These are phyloP conservation scores for Labeo catla DNA, from an alignment of 2,113 vertebrate genomes.

Conservation along the genomic window DNA sequence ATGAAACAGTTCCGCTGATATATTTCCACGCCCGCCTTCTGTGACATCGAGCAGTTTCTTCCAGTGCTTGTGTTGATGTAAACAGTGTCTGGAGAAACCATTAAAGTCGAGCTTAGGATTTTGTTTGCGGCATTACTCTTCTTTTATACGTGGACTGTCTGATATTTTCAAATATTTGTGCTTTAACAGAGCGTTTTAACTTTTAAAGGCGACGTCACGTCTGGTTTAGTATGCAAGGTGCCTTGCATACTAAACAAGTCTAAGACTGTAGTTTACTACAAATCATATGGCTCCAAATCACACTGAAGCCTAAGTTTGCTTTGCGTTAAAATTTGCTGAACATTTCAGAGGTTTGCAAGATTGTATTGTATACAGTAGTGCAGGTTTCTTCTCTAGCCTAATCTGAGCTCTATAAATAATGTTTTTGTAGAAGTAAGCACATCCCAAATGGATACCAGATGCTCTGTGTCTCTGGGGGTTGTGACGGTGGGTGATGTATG, in stretches of 20 bases:
- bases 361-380: not conserved
- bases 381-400: not conserved
- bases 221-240: too few species aligned
- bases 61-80: not conserved
- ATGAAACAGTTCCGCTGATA: not conserved
- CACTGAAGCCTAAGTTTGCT: not conserved
- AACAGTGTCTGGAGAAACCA: slow-evolving; percentile 1
- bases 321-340: too few species aligned
- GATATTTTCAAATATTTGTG: not conserved
- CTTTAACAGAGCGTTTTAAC: not conserved
- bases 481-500: not conserved
- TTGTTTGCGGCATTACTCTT: not conserved
- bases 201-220: too few species aligned
- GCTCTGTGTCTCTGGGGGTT: not conserved
- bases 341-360: not conserved
- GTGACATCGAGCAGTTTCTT: not conserved
- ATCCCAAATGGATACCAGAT: slow-evolving; percentile 14
- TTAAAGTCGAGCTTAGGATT: not conserved
- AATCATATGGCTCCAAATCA: not conserved
- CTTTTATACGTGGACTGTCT: not conserved
- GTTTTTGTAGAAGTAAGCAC: not conserved
- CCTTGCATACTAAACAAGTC: not conserved
- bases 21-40: not conserved
- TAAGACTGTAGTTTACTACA: not conserved
- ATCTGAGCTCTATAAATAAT: not conserved